Base-by-base conservation (phyloP, 2,888 invertebrate genomes). In the Lithodes maja region DNA sequence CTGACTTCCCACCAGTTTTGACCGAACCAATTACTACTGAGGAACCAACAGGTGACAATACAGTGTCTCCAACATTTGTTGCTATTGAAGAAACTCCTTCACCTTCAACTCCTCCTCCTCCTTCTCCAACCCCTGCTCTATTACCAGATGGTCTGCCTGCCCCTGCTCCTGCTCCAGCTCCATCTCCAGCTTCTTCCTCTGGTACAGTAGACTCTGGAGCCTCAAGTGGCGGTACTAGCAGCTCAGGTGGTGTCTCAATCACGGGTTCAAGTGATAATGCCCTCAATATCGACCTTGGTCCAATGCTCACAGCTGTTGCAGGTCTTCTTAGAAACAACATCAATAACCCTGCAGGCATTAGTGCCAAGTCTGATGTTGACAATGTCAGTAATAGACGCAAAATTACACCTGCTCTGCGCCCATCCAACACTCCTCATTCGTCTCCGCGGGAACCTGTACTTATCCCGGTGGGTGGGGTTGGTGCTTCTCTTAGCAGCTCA, bases 391-490 rank as follows among this genome's bases (percentile, higher is more conserved):
- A 85, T 69, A 85, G 89, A 15, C 81, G 89, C 52, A 89, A 86
- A 74, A 71, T 86, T 17, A 87, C 74, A 33, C 55, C 85, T 7
- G 88, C 88, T 54, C 55, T 89, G 49, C 82, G 83, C 33, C 91
- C 91, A 3, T 54, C 88, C 17, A 90, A 90, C 77, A 89, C 91
- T 75, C 81, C 90, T 17, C 82, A 90, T 53, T 78, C 86, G 2
- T 83, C 86, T 69, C 85, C 90, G n/a, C 86, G 91, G 2, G 92
- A 92, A 69, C 92, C 92, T 50, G 85, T 91, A 54, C 91, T 92
- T 77, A 92, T 92, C 74, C 92, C 92, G 49, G 90, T 92, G 3
- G 92, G 92, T 17, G 92, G 92, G 50, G 90, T 92, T 12, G 92
- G 92, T 50, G 92, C 90, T 54, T 91, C 91, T 5, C 85, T 92